Evolutionary conservation across 2,888 invertebrate species (phyloP).

Genomic region (Anticlea derivata): DNA sequence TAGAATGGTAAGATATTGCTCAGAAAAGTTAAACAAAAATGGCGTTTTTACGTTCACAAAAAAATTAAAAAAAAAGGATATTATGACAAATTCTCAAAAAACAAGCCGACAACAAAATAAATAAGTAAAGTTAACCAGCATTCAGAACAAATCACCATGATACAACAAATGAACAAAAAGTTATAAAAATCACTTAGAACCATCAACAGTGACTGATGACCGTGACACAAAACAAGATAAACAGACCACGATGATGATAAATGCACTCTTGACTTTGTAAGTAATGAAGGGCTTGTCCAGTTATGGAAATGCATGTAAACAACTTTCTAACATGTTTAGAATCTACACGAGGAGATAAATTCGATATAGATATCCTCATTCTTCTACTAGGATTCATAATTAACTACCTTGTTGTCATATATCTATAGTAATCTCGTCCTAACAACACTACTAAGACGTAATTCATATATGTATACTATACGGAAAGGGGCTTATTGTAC

Average conservation of each 20-base stretch:
- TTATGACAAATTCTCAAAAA: too few species aligned
- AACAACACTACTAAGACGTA: too few species aligned
- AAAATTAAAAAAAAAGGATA: too few species aligned
- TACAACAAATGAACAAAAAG: neutral
- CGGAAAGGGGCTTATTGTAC: too few species aligned
- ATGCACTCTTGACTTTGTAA: conserved; percentile 26
- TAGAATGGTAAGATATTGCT: too few species aligned
- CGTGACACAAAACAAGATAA: conserved; percentile 24
- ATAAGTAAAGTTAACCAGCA: too few species aligned
- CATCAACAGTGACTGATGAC: conserved; percentile 18
- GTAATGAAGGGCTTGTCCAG: conserved; percentile 35
- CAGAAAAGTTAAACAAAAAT: too few species aligned
- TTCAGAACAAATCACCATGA: too few species aligned
- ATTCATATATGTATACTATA: too few species aligned
- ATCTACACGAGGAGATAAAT: conserved; percentile 28
- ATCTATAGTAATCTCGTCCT: too few species aligned
- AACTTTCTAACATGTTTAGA: conserved; percentile 35
- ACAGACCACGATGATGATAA: conserved; percentile 29
- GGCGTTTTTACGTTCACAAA: too few species aligned
- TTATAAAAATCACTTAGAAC: conserved; percentile 1
- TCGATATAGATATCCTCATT: conserved; percentile 18
- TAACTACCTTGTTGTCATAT: neutral
- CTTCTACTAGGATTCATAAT: conserved; percentile 2
- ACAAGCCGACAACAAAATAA: too few species aligned
- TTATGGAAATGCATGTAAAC: conserved; percentile 30